Evolutionary conservation across 2,113 vertebrate species (phyloP), one percentile per base, ranked within the genome.

Genomic region (Pangasianodon hypophthalmus): DNA sequence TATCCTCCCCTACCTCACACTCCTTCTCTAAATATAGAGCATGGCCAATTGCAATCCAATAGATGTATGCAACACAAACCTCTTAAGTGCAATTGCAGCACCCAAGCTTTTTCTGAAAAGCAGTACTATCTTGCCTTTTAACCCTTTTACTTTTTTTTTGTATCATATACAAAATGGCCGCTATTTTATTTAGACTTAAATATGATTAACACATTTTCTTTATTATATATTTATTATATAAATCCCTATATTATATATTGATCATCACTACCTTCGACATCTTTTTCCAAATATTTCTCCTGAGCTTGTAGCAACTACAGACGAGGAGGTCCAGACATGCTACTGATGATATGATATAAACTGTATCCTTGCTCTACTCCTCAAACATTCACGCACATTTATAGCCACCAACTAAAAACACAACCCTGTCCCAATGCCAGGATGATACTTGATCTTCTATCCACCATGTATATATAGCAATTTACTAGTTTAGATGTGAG

Each of bases 11-110:
- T 92, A 92, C 91, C 89, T 67, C 86, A 46, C 82, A 84, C 29
- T 91, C 91, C 88, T 91, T 89, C 80, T 81, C 93, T 95, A 95
- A 94, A 95, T 94, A 91, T 96, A 95, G 93, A 94, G 73, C 90
- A 90, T 94, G 89, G 88, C 94, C 90, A 92, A 94, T 90, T 82
- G 87, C 88, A 90, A 91, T 93, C 91, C 91, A 88, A 91, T 92
- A 77, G 88, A 90, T 84, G 58, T 77, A 87, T 93, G 92, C 91
- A 93, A 94, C 93, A 93, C 92, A 94, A 94, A 94, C 92, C 91
- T 92, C 89, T 86, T 44, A 90, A 88, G 91, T 84, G 89, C 14
- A 32, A 58, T 44, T 87, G 41, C 37, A 64, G 58, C 85, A 87
- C 60, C 54, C 21, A 86, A 86, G 32, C 64, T 18, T 50, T 14